phyloP scores from a whole-genome alignment of 2,797 vertebrate species.

The Florisuga fusca region DNA sequence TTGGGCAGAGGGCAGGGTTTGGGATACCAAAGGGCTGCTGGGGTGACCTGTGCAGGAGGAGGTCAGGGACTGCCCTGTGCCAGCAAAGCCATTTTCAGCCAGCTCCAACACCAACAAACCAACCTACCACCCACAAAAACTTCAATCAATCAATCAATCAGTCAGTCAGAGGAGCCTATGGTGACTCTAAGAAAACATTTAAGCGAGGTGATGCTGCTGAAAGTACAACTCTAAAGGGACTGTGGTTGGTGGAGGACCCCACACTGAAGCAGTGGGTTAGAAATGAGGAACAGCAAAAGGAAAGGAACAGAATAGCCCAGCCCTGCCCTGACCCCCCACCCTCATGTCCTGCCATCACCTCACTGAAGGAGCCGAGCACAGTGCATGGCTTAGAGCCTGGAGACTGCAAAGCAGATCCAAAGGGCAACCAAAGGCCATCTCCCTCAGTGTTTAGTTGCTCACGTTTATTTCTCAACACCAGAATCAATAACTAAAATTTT shows the following conservation, averaged over 20 bases:
- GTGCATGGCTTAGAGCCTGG: fast-evolving
- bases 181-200: neutral
- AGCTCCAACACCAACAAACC: neutral
- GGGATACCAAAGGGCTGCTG: neutral
- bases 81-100: neutral
- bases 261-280: fast-evolving
- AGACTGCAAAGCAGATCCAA: fast-evolving
- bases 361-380: fast-evolving
- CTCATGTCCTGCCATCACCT: neutral
- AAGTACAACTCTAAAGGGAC: neutral
- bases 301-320: neutral
- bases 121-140: neutral
- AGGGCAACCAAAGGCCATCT: neutral
- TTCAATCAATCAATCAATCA: neutral
- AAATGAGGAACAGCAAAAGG: neutral
- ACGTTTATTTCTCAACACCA: neutral
- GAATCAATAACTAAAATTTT: neutral
- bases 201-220: neutral
- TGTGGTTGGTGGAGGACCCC: neutral
- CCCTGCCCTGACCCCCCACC: neutral
- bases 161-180: neutral
- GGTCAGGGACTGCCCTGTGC: too few species aligned
- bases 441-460: neutral
- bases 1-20: neutral
- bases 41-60: neutral